Evolutionary conservation across 1,140 invertebrate species (phyloP), one percentile per base, ranked within the genome.

Genomic region (Pseudomyrmex concolor): DNA sequence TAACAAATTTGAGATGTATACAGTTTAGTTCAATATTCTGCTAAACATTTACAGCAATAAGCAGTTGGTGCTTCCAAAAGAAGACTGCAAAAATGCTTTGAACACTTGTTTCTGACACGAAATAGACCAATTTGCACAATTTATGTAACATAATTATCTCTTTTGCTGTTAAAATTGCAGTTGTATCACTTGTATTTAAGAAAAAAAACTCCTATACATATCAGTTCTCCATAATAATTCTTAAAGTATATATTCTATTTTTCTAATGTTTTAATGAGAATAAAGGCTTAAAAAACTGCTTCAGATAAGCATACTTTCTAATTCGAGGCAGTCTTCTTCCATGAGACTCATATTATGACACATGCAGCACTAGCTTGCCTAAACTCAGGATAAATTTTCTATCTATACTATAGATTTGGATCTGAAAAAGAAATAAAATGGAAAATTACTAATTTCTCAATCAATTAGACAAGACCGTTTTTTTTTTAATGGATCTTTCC

Each of bases 331-430:
- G 9, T 67, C 25, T 19, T 45, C 13, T 66, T 15, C 7, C 51
- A 77, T n/a, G 10, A 50, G 72, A 77, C 25, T 67, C 25, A 73
- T 71, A 2, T 73, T 2, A 43, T 74, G 57, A 74, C 59, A 73
- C 15, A 70, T 15, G 34, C 57, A 74, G 19, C 34, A 34, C 59
- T 34, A 48, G 34, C 15, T 59, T 7, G 34, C 3, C n/a, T 54
- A 67, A 57, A 59, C 8, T 25, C 9, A 15, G 19, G 2, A 48
- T 25, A 45, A 68, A 48, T 68, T 70, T 57, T 17, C 17, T 22
- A 70, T 19, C 22, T 43, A 17, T 17, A 43, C 13, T 7, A 5
- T 57, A n/a, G n/a, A 78, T 45, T 22, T 48, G 4, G 9, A 45
- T 22, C 7, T 17, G 4, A 17, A 43, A 34, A 4, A 25, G n/a